phyloP scores from a whole-genome alignment of 1,140 invertebrate species.

The Acyrthosiphon pisum region DNA sequence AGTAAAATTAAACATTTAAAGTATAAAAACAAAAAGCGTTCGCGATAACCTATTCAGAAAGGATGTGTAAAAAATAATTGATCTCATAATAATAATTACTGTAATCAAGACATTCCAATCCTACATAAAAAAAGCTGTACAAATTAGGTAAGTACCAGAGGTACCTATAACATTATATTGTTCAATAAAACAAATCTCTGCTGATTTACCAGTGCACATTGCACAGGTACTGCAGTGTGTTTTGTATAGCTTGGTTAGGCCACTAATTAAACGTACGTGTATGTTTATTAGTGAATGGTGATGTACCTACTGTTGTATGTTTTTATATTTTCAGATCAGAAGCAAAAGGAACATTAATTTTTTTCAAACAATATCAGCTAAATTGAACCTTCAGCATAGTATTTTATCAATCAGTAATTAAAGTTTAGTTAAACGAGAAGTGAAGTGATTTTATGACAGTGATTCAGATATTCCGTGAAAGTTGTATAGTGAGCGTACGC shows the following conservation, averaged over 20 bases:
- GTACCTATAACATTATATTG: too few relatives aligned
- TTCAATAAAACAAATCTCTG: not conserved
- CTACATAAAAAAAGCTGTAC: not conserved
- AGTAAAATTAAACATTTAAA: not conserved
- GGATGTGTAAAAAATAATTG: not conserved
- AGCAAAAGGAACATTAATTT: not conserved
- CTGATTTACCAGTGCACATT: not conserved
- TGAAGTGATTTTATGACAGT: not conserved
- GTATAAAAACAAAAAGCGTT: not conserved
- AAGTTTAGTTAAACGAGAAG: not conserved
- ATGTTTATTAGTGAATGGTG: too few relatives aligned
- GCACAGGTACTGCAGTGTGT: not conserved
- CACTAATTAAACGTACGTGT: not conserved
- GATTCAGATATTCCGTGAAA: too few relatives aligned
- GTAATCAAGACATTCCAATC: not conserved
- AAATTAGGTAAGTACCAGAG: too few relatives aligned
- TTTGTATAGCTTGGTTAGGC: not conserved
- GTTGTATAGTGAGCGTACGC: not conserved
- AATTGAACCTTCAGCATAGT: not conserved
- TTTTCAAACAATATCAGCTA: not conserved
- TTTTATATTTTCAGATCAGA: not conserved
- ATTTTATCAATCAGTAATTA: not conserved
- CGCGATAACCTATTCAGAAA: not conserved
- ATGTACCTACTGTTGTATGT: not conserved
- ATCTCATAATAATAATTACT: slow-evolving; percentile 1